phyloP scores from a whole-genome alignment of 1,140 invertebrate species.

The Campoletis sonorensis region DNA sequence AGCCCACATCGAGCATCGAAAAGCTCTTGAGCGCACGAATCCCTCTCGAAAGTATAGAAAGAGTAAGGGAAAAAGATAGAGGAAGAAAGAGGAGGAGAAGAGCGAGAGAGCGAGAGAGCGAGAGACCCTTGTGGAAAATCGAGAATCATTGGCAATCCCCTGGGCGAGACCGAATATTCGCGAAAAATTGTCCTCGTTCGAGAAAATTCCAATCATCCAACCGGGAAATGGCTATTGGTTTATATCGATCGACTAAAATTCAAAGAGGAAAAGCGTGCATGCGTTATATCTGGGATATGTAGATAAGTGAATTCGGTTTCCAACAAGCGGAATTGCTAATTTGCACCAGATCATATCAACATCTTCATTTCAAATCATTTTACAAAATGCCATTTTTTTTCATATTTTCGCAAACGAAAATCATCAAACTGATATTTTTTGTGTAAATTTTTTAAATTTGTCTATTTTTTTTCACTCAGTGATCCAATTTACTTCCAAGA shows the following conservation, averaged over 20 bases:
- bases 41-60: background rate
- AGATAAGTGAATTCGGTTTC: too few species aligned
- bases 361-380: too few species aligned
- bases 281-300: too few species aligned
- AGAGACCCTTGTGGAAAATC: background rate
- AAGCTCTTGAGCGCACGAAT: constrained; percentile 8
- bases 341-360: too few species aligned
- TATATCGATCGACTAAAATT: background rate
- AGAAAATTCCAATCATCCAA: constrained; percentile 9
- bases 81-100: too few species aligned
- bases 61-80: background rate
- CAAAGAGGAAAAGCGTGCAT: background rate
- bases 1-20: constrained; percentile 1
- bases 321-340: too few species aligned
- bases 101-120: background rate
- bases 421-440: too few species aligned
- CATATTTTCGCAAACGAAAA: too few species aligned
- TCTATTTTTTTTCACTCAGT: too few species aligned
- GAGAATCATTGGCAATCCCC: constrained; percentile 13
- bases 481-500: too few species aligned
- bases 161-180: constrained; percentile 18
- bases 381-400: too few species aligned
- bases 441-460: too few species aligned
- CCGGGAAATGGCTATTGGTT: constrained; percentile 3
- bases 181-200: constrained; percentile 18